Conservation (phyloP, 2,888 invertebrate species). For the Maniola hyperantus region DNA sequence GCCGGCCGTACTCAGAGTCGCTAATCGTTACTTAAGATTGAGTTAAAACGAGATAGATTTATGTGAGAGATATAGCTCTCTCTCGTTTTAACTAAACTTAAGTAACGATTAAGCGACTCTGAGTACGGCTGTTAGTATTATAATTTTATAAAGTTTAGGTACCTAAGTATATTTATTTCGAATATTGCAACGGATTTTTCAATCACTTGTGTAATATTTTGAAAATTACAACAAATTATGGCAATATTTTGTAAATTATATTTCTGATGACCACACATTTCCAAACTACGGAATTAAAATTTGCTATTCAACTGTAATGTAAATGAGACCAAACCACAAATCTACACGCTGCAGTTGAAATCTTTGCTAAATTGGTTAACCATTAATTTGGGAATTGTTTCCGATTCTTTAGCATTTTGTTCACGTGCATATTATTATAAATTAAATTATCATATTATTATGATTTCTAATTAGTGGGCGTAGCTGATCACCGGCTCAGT, state of each 20-base stretch:
- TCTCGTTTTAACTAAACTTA: too few species aligned
- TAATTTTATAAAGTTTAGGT: not conserved
- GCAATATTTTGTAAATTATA: not conserved
- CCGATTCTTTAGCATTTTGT: conserved; percentile 39
- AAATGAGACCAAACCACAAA: conserved; percentile 70
- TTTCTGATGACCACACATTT: conserved; percentile 41
- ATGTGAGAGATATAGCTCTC: too few species aligned
- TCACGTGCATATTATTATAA: conserved; percentile 5
- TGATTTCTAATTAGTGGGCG: not conserved
- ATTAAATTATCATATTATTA: conserved; percentile 2
- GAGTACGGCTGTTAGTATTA: not conserved
- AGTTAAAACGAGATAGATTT: too few species aligned
- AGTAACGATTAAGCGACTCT: too few species aligned
- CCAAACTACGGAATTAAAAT: conserved; percentile 56
- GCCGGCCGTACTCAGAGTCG: too few species aligned
- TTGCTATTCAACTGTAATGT: conserved; percentile 59
- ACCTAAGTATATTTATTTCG: too few species aligned
- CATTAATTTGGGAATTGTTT: conserved; percentile 58
- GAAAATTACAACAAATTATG: not conserved
- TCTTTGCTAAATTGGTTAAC: conserved; percentile 70
- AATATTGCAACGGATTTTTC: too few species aligned
- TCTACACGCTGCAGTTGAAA: conserved; percentile 73
- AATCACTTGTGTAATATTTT: not conserved
- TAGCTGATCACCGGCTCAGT: too few species aligned
- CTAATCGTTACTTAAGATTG: too few species aligned